Conservation (phyloP, 23 tunicate species). For the Oikopleura vanhoeffeni region DNA sequence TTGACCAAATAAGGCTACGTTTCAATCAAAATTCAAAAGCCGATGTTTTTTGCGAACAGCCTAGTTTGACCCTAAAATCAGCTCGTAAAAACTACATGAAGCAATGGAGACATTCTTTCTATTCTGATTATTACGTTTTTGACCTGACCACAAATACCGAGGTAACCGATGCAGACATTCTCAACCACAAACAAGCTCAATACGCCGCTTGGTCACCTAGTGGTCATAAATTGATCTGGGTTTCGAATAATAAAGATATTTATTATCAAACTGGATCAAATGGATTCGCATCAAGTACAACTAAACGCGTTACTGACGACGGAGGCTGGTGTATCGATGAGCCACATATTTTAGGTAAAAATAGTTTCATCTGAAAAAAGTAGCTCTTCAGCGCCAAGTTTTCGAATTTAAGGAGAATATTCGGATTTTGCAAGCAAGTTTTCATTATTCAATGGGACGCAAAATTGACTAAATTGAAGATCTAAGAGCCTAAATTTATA, state of each 20-base stretch:
- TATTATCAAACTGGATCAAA: not conserved
- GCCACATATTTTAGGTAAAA: not conserved
- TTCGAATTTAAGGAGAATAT: no score
- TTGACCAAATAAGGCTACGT: no score
- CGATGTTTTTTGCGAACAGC: no score
- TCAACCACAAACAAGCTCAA: not conserved
- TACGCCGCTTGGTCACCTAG: not conserved
- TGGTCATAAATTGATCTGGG: not conserved
- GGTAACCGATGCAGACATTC: not conserved
- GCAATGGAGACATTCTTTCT: not conserved
- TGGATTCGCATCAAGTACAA: not conserved
- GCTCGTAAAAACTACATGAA: not conserved
- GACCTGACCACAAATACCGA: not conserved
- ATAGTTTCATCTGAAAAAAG: no score
- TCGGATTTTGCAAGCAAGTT: no score
- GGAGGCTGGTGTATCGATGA: constrained; percentile 2
- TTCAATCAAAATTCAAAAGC: no score
- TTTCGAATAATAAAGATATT: not conserved
- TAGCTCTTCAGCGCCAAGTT: no score
- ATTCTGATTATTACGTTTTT: not conserved
- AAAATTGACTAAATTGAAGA: no score
- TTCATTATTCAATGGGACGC: no score
- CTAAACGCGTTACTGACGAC: not conserved
- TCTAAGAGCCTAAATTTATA: no score
- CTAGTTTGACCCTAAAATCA: not conserved